Conservation (phyloP, 2,888 invertebrate species). For the Stramonita haemastoma region DNA sequence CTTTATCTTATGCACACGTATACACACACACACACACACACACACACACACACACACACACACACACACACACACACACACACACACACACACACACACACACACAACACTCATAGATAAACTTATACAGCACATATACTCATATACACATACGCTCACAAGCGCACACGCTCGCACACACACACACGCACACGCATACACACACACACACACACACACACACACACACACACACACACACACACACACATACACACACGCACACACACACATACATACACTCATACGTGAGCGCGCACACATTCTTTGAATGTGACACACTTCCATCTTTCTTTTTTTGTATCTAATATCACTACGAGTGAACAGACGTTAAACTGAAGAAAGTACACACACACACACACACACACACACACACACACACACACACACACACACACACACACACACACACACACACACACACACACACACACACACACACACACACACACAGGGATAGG, state of each 20-base stretch:
- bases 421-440: constrained; percentile 27
- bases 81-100: constrained; percentile 10
- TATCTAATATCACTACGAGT: no score
- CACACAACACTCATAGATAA: no score
- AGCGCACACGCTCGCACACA: constrained; percentile 12
- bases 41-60: constrained; percentile 12
- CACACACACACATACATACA: not conserved
- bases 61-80: constrained; percentile 15
- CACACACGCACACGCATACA: not conserved
- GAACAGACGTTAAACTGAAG: no score
- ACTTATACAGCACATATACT: constrained; percentile 7
- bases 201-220: constrained; percentile 12
- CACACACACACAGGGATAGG: no score
- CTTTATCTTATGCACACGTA: not conserved
- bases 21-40: not conserved
- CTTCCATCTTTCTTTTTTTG: no score
- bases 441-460: constrained; percentile 18
- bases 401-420: constrained; percentile 7
- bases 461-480: not conserved
- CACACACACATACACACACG: not conserved
- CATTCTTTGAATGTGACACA: no score
- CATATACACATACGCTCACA: constrained; percentile 17
- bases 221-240: constrained; percentile 21
- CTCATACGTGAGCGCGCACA: no score
- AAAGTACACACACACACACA: not conserved